These are phyloP conservation scores for Trachemys scripta DNA, from an alignment of 2,113 vertebrate species.

Conservation along the genomic window DNA sequence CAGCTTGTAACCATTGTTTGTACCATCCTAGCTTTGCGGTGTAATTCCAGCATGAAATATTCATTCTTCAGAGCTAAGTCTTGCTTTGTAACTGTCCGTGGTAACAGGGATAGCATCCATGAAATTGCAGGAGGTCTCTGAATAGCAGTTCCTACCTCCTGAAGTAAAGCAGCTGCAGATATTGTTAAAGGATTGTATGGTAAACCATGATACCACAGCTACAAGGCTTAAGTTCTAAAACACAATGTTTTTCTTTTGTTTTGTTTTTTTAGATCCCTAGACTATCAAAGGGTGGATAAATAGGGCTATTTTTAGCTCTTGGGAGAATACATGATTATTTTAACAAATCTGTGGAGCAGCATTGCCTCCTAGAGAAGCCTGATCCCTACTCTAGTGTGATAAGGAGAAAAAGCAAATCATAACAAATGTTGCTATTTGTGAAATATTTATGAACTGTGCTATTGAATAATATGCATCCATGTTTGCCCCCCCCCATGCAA, in stretches of 20 bases:
- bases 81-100: rapidly evolving
- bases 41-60: not conserved
- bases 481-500: not conserved
- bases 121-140: not conserved
- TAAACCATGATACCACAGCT: not conserved
- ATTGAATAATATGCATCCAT: not conserved
- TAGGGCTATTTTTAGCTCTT: not conserved
- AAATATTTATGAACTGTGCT: not conserved
- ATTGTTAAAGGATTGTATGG: not conserved
- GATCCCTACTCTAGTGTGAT: too few species aligned
- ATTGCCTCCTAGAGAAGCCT: not conserved
- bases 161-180: not conserved
- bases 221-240: not conserved
- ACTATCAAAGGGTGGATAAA: not conserved
- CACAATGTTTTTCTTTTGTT: not conserved
- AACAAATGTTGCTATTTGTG: not conserved
- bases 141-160: not conserved
- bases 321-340: not conserved
- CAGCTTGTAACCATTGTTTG: not conserved
- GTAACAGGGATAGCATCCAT: not conserved
- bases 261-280: not conserved
- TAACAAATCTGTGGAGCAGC: not conserved
- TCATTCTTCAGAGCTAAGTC: not conserved
- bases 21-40: not conserved
- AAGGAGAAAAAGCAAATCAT: not conserved